phyloP scores from a whole-genome alignment of 2,113 vertebrate genomes.

The Oreotrochilus melanogaster region DNA sequence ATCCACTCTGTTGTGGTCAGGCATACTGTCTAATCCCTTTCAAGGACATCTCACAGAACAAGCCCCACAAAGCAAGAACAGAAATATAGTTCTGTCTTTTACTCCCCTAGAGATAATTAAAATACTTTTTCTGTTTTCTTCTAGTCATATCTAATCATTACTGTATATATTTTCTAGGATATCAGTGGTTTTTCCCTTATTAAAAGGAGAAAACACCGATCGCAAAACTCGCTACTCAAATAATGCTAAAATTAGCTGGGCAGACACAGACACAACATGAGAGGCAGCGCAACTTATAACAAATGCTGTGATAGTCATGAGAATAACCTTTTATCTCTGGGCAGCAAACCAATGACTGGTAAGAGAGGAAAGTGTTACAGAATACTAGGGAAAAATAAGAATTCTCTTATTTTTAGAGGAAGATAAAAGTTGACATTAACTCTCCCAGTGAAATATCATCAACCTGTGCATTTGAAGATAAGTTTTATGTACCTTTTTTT shows the following conservation, averaged over 20 bases:
- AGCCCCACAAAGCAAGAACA: neutral
- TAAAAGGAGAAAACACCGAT: neutral
- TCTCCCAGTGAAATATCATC: neutral
- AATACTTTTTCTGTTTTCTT: neutral
- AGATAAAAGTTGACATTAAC: neutral
- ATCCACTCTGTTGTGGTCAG: neutral
- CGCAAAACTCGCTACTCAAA: neutral
- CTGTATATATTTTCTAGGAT: neutral
- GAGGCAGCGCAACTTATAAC: accelerated
- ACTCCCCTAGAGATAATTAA: neutral
- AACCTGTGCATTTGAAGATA: neutral
- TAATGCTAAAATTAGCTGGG: neutral
- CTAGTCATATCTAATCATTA: neutral
- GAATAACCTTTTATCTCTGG: neutral
- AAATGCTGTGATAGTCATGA: neutral
- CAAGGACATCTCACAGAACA: neutral
- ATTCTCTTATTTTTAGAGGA: neutral
- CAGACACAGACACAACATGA: too few relatives aligned
- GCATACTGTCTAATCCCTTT: neutral
- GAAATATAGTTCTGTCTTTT: neutral
- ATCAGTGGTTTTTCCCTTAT: neutral
- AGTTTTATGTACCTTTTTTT: neutral
- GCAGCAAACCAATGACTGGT: neutral
- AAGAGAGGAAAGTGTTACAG: neutral
- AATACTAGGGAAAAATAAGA: neutral